Evolutionary conservation across 2,113 vertebrate genomes (phyloP).

Genomic region (Varanus komodoensis): DNA sequence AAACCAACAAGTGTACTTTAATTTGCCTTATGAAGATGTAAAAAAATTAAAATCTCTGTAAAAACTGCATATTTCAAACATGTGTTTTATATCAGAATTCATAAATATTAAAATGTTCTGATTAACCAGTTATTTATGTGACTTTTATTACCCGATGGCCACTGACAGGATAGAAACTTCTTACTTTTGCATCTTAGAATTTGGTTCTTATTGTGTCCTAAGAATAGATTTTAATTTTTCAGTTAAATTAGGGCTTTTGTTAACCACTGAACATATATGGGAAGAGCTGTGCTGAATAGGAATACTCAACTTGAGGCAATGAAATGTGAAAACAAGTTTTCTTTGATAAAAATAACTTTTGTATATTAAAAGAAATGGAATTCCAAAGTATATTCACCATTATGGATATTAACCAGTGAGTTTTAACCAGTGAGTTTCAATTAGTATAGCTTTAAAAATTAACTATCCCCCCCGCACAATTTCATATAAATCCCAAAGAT

Average conservation of each 20-base stretch:
- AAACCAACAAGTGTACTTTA: not conserved
- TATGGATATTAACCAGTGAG: not conserved
- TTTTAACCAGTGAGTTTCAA: constrained; percentile 5
- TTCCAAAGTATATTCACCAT: not conserved
- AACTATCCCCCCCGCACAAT: not conserved
- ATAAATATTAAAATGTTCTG: not conserved
- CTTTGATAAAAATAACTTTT: not conserved
- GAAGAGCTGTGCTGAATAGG: constrained; percentile 15
- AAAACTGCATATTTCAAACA: not conserved
- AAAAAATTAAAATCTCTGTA: not conserved
- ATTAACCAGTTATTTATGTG: not conserved
- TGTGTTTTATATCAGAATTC: not conserved
- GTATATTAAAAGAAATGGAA: not conserved
- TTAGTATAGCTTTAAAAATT: not conserved
- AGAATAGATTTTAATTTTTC: not conserved
- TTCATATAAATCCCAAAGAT: not conserved
- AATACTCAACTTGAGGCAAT: not conserved
- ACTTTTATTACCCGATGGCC: not conserved
- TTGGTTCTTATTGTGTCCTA: not conserved
- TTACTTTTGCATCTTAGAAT: not conserved
- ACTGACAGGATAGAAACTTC: not conserved
- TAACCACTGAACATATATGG: not conserved
- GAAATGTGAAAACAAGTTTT: not conserved
- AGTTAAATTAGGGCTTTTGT: not conserved
- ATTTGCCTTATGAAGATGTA: not conserved